These are phyloP conservation scores for Oxyura jamaicensis DNA, from an alignment of 2,113 vertebrate species.

Conservation along the genomic window DNA sequence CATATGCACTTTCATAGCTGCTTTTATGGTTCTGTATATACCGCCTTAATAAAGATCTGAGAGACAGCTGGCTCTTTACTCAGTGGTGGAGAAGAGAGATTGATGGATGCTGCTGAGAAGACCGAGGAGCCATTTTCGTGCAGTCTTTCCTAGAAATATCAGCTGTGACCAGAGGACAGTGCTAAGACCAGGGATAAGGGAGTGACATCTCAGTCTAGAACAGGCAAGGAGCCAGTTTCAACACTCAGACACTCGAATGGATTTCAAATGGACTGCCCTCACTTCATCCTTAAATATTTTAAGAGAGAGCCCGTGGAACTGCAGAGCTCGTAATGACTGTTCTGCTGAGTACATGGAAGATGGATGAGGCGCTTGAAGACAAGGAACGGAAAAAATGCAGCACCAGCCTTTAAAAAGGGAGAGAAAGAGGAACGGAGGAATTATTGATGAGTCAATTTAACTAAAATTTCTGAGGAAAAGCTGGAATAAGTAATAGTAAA, in stretches of 20 bases:
- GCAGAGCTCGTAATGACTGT: background rate
- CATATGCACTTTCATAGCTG: rapidly evolving
- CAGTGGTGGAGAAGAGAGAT: background rate
- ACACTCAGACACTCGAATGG: background rate
- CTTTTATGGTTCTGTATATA: background rate
- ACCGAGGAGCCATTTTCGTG: background rate
- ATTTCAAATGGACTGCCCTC: background rate
- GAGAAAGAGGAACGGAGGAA: background rate
- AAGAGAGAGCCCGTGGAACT: background rate
- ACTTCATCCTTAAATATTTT: background rate
- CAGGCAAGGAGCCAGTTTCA: background rate
- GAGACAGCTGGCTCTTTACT: background rate
- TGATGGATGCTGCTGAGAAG: background rate
- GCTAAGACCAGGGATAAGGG: background rate
- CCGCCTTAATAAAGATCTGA: background rate
- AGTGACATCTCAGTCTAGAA: rapidly evolving
- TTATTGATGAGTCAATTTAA: background rate
- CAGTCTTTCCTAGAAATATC: background rate
- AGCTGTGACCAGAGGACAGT: rapidly evolving
- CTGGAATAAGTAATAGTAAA: background rate
- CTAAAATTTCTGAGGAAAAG: background rate
- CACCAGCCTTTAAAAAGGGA: background rate
- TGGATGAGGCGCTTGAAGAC: background rate
- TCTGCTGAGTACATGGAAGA: background rate
- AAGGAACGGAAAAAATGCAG: background rate